Percentiles rank a stretch among this genome's conserved stretches.
These are phyloP conservation scores for Diplodus sargus DNA, from an alignment of 2,797 vertebrate genomes.

Conservation along the genomic window DNA sequence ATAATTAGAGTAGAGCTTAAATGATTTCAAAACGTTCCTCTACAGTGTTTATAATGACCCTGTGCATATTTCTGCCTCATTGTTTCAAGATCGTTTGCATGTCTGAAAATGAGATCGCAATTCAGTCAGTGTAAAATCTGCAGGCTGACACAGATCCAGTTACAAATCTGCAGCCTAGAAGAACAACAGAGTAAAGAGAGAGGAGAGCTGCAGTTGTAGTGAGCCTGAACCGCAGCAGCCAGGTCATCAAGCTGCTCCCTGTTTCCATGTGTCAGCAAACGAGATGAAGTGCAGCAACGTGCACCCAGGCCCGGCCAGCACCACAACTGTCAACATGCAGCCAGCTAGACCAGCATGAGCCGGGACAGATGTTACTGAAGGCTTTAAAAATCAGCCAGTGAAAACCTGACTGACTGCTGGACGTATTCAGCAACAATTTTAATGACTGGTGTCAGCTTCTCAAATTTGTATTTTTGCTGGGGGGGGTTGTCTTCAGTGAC, in stretches of 20 bases:
- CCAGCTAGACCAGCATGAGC: not conserved
- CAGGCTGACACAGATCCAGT: constrained; percentile 38
- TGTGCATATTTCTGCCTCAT: constrained; percentile 3
- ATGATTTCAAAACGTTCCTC: not conserved
- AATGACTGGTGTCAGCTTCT: not conserved
- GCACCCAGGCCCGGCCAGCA: constrained; percentile 24
- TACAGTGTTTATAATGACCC: not conserved
- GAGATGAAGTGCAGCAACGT: constrained; percentile 35
- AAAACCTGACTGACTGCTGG: not conserved
- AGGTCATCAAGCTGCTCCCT: constrained; percentile 63
- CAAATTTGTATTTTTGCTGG: not conserved
- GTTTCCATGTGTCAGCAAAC: constrained; percentile 70
- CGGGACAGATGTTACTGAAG: not conserved
- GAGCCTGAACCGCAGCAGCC: constrained; percentile 49
- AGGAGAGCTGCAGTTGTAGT: constrained; percentile 42
- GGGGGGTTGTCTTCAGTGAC: not conserved
- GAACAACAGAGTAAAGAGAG: constrained; percentile 50
- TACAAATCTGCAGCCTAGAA: constrained; percentile 53
- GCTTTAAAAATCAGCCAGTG: not conserved
- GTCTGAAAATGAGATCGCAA: constrained; percentile 19
- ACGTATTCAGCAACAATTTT: not conserved
- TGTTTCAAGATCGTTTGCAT: constrained; percentile 30
- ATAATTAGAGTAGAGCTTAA: not conserved
- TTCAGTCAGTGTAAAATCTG: constrained; percentile 38
- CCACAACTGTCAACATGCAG: constrained; percentile 21